Evolutionary conservation across 2,113 vertebrate genomes (phyloP).

Genomic region (Cinclus mexicanus): DNA sequence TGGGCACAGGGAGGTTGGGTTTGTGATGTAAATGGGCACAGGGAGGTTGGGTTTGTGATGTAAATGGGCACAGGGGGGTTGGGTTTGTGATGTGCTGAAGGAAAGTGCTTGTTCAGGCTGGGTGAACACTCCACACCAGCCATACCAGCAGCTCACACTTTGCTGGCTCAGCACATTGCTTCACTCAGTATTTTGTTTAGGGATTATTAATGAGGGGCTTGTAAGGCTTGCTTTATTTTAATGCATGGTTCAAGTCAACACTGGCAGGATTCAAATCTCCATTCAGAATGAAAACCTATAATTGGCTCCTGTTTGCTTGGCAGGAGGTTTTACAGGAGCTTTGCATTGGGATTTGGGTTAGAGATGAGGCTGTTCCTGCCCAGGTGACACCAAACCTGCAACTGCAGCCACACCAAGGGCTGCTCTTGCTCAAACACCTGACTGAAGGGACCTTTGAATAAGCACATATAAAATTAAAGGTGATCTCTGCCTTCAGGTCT

Average conservation of each 20-base stretch:
- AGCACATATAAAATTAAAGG: not conserved
- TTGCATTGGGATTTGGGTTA: not conserved
- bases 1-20: not conserved
- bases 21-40: not conserved
- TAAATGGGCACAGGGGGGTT: too few species aligned
- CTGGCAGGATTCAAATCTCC: not conserved
- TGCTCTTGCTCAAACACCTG: not conserved
- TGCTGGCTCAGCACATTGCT: conserved; percentile 1
- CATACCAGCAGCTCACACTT: not conserved
- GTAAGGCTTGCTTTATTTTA: not conserved
- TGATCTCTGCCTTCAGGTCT: not conserved
- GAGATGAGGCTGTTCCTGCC: not conserved
- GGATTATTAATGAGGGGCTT: conserved; percentile 35
- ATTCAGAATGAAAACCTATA: not conserved
- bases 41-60: too few species aligned
- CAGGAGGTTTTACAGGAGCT: not conserved
- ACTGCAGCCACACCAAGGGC: not conserved
- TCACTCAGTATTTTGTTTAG: not conserved
- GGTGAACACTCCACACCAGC: not conserved
- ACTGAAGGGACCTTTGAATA: not conserved
- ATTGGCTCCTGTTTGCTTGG: not conserved
- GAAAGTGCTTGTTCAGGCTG: not conserved
- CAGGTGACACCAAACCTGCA: not conserved
- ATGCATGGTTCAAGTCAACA: not conserved
- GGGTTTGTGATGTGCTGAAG: not conserved